Base-by-base conservation (phyloP, 1,140 invertebrate genomes). In the Hirudo medicinalis region DNA sequence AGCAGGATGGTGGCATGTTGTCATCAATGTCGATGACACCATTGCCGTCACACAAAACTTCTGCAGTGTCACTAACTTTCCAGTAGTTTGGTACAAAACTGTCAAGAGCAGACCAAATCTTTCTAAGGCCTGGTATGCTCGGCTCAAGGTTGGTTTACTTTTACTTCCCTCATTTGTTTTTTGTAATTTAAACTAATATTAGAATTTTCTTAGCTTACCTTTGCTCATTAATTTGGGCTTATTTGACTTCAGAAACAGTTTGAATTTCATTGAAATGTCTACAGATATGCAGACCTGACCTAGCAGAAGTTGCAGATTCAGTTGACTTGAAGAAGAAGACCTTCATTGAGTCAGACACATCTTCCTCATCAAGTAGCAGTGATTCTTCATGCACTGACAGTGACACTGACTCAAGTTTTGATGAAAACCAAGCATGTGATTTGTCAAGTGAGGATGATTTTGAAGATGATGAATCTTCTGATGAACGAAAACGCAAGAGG, bases 31-130 rank as follows among this genome's bases (percentile, higher is more conserved):
- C 68, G 92, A 97, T 76, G 88, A 90, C 72, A 98, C 95, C 0
- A 88, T 98, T 69, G 96, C 96, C 54, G 90, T 99, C 0, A 99
- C 96, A 0, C 95, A 99, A 81, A 99, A 99, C 82, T 99, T 97
- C 81, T 94, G 91, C 80, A 96, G 92, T 74, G 85, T 88, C 67
- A 92, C 91, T 1, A 99, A 98, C 84, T 97, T 99, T 81, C 92
- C 92, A 11, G 87, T 96, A 40, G 93, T 97, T 0, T 98, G 94
- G 94, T 94, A 97, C 80, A 98, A 98, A 86, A 97, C 94, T 54
- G 90, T 95, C 22, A 85, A 93, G 54, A 94, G 94, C 25, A 84
- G 94, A 69, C 94, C 94, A 36, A 97, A 97, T 81, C 83, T 99
- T 70, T 95, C 94, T 0, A 88, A 87, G 72, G 91, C 91, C 77